These are phyloP conservation scores for Dendroctonus valens DNA, from an alignment of 1,140 invertebrate genomes.

Conservation along the genomic window DNA sequence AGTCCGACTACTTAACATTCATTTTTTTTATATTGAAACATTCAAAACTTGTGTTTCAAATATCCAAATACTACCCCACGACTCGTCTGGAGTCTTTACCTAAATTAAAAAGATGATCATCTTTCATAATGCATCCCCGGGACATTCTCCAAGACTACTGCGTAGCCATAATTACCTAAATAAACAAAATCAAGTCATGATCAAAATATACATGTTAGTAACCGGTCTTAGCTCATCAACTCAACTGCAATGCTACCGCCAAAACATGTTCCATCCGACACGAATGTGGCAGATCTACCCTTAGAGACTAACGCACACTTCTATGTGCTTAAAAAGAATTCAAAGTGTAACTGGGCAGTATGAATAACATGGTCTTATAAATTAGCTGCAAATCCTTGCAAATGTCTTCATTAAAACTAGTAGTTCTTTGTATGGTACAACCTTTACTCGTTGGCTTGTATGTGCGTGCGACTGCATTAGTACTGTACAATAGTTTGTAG, in stretches of 20 bases:
- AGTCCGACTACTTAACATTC: background rate
- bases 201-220: conserved; percentile 1
- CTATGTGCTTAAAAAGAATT: background rate
- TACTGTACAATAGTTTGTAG: no score
- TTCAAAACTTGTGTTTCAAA: no score
- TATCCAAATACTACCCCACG: no score
- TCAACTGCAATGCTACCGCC: conserved; percentile 17
- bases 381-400: no score
- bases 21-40: no score
- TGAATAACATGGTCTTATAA: conserved; percentile 13
- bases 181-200: conserved; percentile 3
- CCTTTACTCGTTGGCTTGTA: no score
- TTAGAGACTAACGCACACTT: background rate
- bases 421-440: no score
- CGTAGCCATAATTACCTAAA: conserved; percentile 9
- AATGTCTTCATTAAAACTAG: no score
- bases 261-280: background rate
- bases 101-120: no score
- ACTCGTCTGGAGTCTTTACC: no score
- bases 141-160: background rate
- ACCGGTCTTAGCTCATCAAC: conserved; percentile 9
- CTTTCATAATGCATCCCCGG: no score
- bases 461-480: no score
- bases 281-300: conserved; percentile 10
- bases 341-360: conserved; percentile 7